Conservation (phyloP, 2,888 invertebrate species). For the Sisyra nigra region DNA sequence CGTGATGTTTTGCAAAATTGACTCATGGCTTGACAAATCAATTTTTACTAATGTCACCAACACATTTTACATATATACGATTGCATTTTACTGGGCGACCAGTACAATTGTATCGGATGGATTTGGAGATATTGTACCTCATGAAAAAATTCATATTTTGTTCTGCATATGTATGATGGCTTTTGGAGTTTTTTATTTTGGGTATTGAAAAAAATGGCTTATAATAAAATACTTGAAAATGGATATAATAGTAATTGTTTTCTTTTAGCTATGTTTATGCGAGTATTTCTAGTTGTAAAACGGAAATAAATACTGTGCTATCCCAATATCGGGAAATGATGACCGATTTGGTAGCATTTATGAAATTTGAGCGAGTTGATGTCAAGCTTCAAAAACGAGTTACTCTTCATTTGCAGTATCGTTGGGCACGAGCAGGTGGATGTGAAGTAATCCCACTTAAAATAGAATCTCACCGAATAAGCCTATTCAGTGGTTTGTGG, state of each 20-base stretch:
- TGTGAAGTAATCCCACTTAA: slow-evolving; percentile 22
- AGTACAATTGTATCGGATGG: slow-evolving; percentile 32
- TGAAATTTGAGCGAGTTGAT: slow-evolving; percentile 29
- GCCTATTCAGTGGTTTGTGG: too few species aligned
- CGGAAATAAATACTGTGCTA: slow-evolving; percentile 30
- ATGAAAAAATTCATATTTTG: slow-evolving; percentile 28
- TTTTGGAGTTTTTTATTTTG: slow-evolving; percentile 33
- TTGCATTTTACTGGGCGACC: slow-evolving; percentile 33
- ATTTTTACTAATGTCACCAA: not conserved
- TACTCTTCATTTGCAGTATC: slow-evolving; percentile 32
- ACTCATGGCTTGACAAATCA: slow-evolving; percentile 15
- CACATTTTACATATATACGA: slow-evolving; percentile 26
- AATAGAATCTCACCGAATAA: too few species aligned
- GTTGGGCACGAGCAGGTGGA: slow-evolving; percentile 34
- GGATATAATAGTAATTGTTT: slow-evolving; percentile 26
- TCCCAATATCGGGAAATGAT: slow-evolving; percentile 32
- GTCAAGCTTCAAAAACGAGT: slow-evolving; percentile 25
- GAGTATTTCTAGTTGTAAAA: slow-evolving; percentile 31
- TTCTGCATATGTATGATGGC: slow-evolving; percentile 28
- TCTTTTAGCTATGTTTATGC: slow-evolving; percentile 30
- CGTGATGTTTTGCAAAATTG: slow-evolving; percentile 14
- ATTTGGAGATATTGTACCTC: slow-evolving; percentile 32
- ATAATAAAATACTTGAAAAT: slow-evolving; percentile 13
- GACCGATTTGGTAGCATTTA: slow-evolving; percentile 30
- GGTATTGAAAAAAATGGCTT: too few species aligned